Conservation (phyloP, 2,797 vertebrate species). For the Sternarchorhynchus goeldii region DNA sequence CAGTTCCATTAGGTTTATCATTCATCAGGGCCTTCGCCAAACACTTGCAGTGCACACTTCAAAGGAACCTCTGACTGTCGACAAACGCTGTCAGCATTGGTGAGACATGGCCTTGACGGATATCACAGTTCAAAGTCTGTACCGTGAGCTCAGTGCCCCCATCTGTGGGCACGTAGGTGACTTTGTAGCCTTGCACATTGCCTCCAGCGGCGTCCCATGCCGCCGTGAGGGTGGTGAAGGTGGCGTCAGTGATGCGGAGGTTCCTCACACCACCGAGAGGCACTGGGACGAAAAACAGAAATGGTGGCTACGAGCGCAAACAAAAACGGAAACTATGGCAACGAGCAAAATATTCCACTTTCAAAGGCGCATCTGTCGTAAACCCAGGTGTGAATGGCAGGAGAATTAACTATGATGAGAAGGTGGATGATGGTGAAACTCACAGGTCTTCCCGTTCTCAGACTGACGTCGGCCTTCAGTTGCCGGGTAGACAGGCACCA, state of each 20-base stretch:
- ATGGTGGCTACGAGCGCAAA: background rate
- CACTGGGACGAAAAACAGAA: slow-evolving; percentile 67
- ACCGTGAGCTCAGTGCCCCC: slow-evolving; percentile 82
- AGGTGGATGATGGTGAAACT: slow-evolving; percentile 59
- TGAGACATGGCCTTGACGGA: background rate
- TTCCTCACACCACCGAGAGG: slow-evolving; percentile 87
- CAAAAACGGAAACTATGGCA: background rate
- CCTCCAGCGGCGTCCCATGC: slow-evolving; percentile 91
- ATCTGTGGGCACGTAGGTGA: slow-evolving; percentile 82
- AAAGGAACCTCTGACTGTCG: slow-evolving; percentile 15
- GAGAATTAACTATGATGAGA: background rate
- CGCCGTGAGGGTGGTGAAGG: slow-evolving; percentile 89
- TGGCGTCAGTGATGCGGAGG: slow-evolving; percentile 83
- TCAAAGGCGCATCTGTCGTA: background rate
- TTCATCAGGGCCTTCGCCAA: background rate
- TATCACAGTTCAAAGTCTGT: slow-evolving; percentile 18
- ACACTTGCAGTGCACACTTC: background rate
- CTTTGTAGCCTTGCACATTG: slow-evolving; percentile 92
- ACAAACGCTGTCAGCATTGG: slow-evolving; percentile 8
- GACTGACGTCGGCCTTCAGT: slow-evolving; percentile 90
- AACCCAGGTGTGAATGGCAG: background rate
- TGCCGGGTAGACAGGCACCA: slow-evolving; percentile 84
- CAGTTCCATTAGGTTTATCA: background rate
- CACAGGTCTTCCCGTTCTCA: slow-evolving; percentile 90
- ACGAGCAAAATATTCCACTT: background rate